These are phyloP conservation scores for Eupsittula cactorum DNA, from an alignment of 2,113 vertebrate genomes.

Conservation along the genomic window DNA sequence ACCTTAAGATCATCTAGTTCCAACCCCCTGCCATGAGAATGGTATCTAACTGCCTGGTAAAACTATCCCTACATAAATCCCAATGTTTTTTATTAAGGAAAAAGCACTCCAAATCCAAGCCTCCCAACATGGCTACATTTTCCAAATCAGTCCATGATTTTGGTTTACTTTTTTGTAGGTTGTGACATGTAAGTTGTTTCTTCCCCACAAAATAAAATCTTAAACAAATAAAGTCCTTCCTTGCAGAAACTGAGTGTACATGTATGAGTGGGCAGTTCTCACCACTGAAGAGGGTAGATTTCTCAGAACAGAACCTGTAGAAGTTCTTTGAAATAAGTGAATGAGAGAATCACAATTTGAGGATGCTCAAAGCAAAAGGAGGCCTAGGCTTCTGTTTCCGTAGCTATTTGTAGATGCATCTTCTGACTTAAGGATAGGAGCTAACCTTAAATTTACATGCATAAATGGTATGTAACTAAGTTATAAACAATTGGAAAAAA, in stretches of 20 bases:
- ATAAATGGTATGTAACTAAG: neutral
- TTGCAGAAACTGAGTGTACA: neutral
- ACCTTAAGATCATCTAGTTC: neutral
- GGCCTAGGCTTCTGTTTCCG: neutral
- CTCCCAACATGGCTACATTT: neutral
- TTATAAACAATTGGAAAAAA: neutral
- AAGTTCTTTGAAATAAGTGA: neutral
- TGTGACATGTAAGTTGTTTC: neutral
- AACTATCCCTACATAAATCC: neutral
- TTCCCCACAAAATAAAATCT: neutral
- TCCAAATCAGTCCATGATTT: neutral
- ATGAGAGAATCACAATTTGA: neutral
- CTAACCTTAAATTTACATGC: neutral
- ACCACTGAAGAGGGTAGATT: neutral
- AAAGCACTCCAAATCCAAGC: neutral
- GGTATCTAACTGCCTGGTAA: neutral
- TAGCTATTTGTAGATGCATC: neutral
- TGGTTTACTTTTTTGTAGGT: neutral
- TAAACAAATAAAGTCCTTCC: neutral
- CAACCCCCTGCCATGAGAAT: neutral
- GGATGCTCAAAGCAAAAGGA: neutral
- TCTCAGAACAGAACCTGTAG: neutral
- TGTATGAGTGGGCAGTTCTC: neutral
- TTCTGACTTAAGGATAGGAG: neutral
- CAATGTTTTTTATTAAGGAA: accelerated